Base-by-base conservation (phyloP, 1,140 invertebrate species). In the Drosophila pruinosa region DNA sequence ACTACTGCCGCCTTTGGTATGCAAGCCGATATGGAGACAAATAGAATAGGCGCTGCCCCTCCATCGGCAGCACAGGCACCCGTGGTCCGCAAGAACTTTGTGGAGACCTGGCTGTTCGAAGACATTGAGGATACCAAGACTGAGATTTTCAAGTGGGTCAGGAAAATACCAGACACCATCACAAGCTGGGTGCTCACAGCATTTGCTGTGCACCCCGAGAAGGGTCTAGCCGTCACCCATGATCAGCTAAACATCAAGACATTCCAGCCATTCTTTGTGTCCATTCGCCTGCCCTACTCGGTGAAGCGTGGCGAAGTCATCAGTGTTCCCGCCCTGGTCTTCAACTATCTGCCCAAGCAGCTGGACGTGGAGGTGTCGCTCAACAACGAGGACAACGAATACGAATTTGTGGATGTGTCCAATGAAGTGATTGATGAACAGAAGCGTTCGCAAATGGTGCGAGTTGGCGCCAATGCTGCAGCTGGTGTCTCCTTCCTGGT, bases 141-240 rank as follows among this genome's bases (percentile, higher is more conserved):
- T 2, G 85, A 78, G 41, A 63, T 78, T 1, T 80, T 90, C n/a
- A 93, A 93, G 58, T 93, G 91, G 62, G 72, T 77, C 0, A 75
- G 88, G 15, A 91, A 74, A 14, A 95, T 97, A 24, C 98, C 98
- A 0, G 95, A 97, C 71, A 96, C 96, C 0, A 97, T 99, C 15
- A 98, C 97, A 2, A 97, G 96, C 3, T 99, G 98, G 97, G 93
- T 97, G 12, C 93, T 99, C 0, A 96, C 95, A 24, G 98, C 96
- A 0, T 99, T 99, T 91, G 96, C 98, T 0, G 92, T 99, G 45
- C 96, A 98, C 92, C 92, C 95, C 0, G 92, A 95, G 5, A 92
- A 95, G 71, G 98, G 98, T 26, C 92, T 99, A 0, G 98, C 96
- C 3, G 93, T 99, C 1, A 95, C 96, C 7, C 91, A 94, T 36